Evolutionary conservation across 2,888 invertebrate genomes (phyloP).

Genomic region (Panzeria rudis): DNA sequence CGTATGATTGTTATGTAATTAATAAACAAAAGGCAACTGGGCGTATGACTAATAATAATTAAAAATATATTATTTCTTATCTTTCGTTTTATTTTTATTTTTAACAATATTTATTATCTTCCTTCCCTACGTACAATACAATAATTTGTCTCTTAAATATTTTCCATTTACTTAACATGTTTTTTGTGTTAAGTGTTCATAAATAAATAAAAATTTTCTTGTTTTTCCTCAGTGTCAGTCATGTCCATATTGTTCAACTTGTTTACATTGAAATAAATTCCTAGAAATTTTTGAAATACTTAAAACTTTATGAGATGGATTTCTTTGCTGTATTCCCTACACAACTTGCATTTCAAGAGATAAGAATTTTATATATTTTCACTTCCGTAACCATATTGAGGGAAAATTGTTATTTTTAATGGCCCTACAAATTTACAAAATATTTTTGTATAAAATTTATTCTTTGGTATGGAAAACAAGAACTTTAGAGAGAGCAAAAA

Average conservation of each 20-base stretch:
- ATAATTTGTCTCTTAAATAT: background rate
- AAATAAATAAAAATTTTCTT: background rate
- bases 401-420: constrained; percentile 29
- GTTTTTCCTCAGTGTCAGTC: background rate
- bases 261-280: constrained; percentile 40
- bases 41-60: background rate
- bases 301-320: constrained; percentile 13
- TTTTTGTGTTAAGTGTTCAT: background rate
- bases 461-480: constrained; percentile 42
- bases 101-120: background rate
- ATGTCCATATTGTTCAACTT: constrained; percentile 5
- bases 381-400: constrained; percentile 34
- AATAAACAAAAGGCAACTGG: background rate
- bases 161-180: background rate
- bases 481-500: constrained; percentile 4
- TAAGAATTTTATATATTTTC: constrained; percentile 28
- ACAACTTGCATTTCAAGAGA: background rate
- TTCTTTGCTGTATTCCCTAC: background rate
- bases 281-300: constrained; percentile 16
- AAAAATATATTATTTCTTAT: background rate
- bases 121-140: too few species aligned
- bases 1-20: background rate
- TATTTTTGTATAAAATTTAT: constrained; percentile 44
- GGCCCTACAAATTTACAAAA: constrained; percentile 16
- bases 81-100: background rate